Percentiles rank a stretch among this genome's conserved stretches.
Evolutionary conservation across 1,140 invertebrate species (phyloP).

Genomic region (Cyclargus thomasi): DNA sequence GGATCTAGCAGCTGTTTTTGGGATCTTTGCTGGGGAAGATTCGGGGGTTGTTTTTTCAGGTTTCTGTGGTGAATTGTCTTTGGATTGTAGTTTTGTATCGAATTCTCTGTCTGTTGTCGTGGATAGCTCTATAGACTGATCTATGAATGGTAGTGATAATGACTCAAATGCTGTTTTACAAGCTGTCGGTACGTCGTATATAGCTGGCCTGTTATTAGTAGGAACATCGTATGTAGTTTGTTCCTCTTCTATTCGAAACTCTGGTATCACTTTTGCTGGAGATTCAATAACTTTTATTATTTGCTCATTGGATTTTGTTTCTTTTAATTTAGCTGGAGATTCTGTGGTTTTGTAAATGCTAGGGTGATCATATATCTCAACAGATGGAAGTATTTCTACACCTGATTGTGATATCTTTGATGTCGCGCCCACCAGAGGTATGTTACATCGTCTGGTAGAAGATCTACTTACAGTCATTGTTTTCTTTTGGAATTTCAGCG

Average conservation of each 20-base stretch:
- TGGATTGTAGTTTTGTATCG: slow-evolving; percentile 63
- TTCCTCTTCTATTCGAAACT: slow-evolving; percentile 52
- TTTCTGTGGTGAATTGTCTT: slow-evolving; percentile 53
- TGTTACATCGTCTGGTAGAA: slow-evolving; percentile 62
- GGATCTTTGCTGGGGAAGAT: slow-evolving; percentile 48
- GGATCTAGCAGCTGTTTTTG: slow-evolving; percentile 46
- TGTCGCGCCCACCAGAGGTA: slow-evolving; percentile 68
- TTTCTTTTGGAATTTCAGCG: slow-evolving; percentile 69
- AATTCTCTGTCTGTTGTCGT: slow-evolving; percentile 69
- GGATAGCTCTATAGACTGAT: slow-evolving; percentile 66
- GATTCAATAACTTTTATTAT: slow-evolving; percentile 26
- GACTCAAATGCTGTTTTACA: slow-evolving; percentile 67
- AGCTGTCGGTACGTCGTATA: slow-evolving; percentile 64
- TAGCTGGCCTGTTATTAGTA: slow-evolving; percentile 40
- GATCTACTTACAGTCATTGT: slow-evolving; percentile 51
- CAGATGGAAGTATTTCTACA: slow-evolving; percentile 62
- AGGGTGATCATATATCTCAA: slow-evolving; percentile 70
- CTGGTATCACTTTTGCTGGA: slow-evolving; percentile 44
- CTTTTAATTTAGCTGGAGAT: slow-evolving; percentile 26
- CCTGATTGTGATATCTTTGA: slow-evolving; percentile 74
- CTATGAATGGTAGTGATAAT: slow-evolving; percentile 62
- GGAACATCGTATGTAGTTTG: slow-evolving; percentile 65
- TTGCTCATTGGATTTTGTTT: neutral
- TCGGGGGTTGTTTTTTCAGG: slow-evolving; percentile 40
- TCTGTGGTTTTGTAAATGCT: slow-evolving; percentile 40